Evolutionary conservation across 2,888 invertebrate genomes (phyloP).

Genomic region (Heliconius hortense): DNA sequence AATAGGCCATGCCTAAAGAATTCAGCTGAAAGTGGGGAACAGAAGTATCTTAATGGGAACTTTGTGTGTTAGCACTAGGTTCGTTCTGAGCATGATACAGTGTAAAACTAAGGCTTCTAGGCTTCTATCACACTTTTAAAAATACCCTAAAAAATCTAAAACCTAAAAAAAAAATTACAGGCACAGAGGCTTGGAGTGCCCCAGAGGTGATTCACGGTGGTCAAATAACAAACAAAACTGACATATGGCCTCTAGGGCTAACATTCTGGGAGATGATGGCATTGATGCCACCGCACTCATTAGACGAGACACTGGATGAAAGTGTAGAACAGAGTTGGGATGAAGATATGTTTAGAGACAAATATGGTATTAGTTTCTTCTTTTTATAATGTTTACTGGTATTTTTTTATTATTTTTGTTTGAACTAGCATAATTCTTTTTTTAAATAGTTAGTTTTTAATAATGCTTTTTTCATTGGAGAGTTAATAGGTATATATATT

Average conservation of each 20-base stretch:
- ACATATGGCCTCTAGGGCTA: constrained; percentile 91
- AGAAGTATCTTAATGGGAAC: neutral
- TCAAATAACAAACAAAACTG: constrained; percentile 86
- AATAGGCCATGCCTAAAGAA: neutral
- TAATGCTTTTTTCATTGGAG: too few relatives aligned
- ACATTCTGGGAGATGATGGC: constrained; percentile 92
- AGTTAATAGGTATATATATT: too few relatives aligned
- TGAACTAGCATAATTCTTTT: too few relatives aligned
- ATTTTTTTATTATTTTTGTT: too few relatives aligned
- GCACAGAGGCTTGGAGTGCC: constrained; percentile 90
- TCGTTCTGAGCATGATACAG: neutral
- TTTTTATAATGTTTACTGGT: too few relatives aligned
- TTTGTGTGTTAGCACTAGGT: neutral
- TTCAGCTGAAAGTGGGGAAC: neutral
- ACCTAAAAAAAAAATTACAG: constrained; percentile 56
- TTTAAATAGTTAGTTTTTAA: too few relatives aligned
- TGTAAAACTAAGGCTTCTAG: neutral
- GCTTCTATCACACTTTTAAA: too few relatives aligned
- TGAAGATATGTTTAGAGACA: constrained; percentile 58
- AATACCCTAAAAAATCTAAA: too few relatives aligned
- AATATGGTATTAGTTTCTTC: constrained; percentile 55
- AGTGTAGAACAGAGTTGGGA: constrained; percentile 52
- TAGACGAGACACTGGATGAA: constrained; percentile 54
- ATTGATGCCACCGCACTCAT: constrained; percentile 85
- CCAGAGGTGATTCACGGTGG: constrained; percentile 87